Base-by-base conservation (phyloP, 2,113 vertebrate species). In the Neolamprologus ventralis region DNA sequence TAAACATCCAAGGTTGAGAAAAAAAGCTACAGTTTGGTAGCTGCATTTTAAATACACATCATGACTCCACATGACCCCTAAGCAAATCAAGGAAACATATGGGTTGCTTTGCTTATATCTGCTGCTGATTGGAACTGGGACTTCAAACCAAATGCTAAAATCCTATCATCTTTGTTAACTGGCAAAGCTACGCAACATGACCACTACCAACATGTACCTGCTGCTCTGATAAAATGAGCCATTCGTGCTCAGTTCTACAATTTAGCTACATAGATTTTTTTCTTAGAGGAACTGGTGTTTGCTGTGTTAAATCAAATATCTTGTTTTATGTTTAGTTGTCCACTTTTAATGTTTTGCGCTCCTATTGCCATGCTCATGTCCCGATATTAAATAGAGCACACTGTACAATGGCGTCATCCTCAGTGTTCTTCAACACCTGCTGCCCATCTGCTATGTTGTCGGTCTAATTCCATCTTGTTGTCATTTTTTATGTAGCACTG, bases 121-220 rank as follows among this genome's bases (percentile, higher is more conserved):
- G 68, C 89, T 83, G 85, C 26, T 60, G 63, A 84, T 21, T 21
- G 31, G 17, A 81, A 23, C 51, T 23, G 42, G 79, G 21, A 35
- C 42, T 31, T 80, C 57, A 53, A 31, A 84, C 21, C 54, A 82
- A 88, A 88, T 89, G 42, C 37, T 89, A 82, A 82, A 90, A 71
- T 55, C 19, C 60, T 85, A 85, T 40, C 40, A 35, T 68, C 63
- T 84, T 31, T 75, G 21, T 88, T 85, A 51, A 81, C 81, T 78
- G 85, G 85, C 65, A 75, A 91, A 94, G 84, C 90, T 87, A 60
- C 28, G 85, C 79, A 83, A 83, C 60, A 85, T 93, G 83, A 88
- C 82, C 51, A 40, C 26, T 60, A 68, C 81, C 78, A 42, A 65
- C 65, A 83, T 81, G 55, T 85, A 31, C 84, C 65, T 85, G 83